These are phyloP conservation scores for Rhinoderma darwinii DNA, from an alignment of 2,113 vertebrate genomes.

Conservation along the genomic window DNA sequence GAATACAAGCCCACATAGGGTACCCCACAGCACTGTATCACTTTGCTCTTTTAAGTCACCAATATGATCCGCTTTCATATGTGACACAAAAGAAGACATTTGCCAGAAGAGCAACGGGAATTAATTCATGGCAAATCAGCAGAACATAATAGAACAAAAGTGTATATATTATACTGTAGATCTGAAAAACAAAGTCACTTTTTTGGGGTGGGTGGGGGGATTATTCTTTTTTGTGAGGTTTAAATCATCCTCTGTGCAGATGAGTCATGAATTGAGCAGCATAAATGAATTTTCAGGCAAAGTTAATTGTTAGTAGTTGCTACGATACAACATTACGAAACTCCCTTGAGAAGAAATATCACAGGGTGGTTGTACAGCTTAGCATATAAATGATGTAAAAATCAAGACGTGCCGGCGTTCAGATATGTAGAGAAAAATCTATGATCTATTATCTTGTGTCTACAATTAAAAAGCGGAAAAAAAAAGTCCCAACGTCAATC, in stretches of 20 bases:
- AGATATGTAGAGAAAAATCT: constrained; percentile 31
- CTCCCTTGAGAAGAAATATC: constrained; percentile 50
- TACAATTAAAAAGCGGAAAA: constrained; percentile 27
- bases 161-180: not conserved
- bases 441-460: constrained; percentile 30
- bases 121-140: not conserved
- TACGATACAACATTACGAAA: constrained; percentile 45
- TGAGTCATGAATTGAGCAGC: constrained; percentile 43
- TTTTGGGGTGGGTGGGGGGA: not conserved
- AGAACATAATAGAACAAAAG: constrained; percentile 26
- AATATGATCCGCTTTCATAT: not conserved
- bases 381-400: constrained; percentile 44
- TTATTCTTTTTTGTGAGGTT: not conserved
- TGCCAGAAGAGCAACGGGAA: constrained; percentile 1
- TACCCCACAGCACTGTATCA: not conserved
- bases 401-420: constrained; percentile 31
- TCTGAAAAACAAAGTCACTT: constrained; percentile 30
- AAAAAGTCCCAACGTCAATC: constrained; percentile 25
- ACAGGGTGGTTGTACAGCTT: constrained; percentile 12
- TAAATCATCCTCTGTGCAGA: constrained; percentile 22
- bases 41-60: constrained; percentile 8
- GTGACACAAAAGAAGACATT: constrained; percentile 3
- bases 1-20: not conserved
- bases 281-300: constrained; percentile 41
- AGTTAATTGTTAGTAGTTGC: constrained; percentile 47